phyloP scores from a whole-genome alignment of 2,113 vertebrate genomes.

The Alligator mississippiensis region DNA sequence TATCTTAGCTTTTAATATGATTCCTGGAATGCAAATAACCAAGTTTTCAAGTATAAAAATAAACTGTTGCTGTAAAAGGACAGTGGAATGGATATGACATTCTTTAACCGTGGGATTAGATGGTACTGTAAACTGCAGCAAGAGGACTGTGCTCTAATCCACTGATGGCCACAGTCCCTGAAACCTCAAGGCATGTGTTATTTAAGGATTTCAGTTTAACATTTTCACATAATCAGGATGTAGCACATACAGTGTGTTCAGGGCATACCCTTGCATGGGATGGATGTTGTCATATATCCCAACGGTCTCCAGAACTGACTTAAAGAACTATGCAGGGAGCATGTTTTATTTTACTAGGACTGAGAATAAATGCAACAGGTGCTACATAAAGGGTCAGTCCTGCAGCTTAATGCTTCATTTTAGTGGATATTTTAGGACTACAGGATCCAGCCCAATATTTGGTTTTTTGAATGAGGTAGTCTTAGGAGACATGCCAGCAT shows the following conservation, averaged over 20 bases:
- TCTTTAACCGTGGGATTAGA: neutral
- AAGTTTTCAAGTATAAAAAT: neutral
- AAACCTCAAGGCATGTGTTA: rapidly evolving
- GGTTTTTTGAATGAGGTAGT: neutral
- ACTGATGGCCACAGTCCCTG: neutral
- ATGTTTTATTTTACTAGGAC: neutral
- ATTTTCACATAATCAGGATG: neutral
- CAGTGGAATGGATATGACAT: rapidly evolving
- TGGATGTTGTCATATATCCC: neutral
- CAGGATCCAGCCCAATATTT: too few relatives aligned
- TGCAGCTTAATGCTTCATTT: neutral
- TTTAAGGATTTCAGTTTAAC: neutral
- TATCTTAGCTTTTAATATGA: neutral
- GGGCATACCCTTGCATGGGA: neutral
- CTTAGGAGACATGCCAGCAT: neutral
- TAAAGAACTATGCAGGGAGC: neutral
- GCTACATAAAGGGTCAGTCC: neutral
- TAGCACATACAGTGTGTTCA: neutral
- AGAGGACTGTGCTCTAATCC: neutral
- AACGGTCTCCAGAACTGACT: neutral
- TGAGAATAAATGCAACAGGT: rapidly evolving
- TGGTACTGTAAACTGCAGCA: neutral
- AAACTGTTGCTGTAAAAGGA: rapidly evolving
- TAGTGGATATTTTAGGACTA: neutral
- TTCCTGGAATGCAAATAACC: neutral